Evolutionary conservation across 1,140 invertebrate genomes (phyloP).

Genomic region (Zaprionus inermis): DNA sequence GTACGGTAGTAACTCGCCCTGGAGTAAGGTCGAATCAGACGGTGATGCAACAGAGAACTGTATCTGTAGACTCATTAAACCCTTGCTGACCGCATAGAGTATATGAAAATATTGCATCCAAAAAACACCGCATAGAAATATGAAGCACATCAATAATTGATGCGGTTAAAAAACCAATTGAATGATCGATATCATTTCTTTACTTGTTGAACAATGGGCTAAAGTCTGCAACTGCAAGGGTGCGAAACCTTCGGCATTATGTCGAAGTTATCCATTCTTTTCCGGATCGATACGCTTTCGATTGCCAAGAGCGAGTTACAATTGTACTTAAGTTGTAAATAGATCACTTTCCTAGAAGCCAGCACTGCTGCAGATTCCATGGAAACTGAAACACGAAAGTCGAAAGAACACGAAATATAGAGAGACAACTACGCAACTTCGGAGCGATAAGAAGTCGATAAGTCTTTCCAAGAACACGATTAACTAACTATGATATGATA

Average conservation of each 20-base stretch:
- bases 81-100: no score
- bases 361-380: background rate
- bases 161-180: no score
- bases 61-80: background rate
- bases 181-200: no score
- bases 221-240: no score
- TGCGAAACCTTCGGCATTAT: no score
- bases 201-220: no score
- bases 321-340: conserved; percentile 52
- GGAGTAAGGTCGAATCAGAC: background rate
- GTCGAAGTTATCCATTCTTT: no score
- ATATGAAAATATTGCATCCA: no score
- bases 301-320: conserved; percentile 2
- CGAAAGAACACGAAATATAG: conserved; percentile 12
- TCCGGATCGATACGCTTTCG: no score
- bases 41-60: background rate
- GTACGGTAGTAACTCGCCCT: conserved; percentile 15
- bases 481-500: conserved; percentile 17
- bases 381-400: conserved; percentile 3
- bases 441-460: background rate
- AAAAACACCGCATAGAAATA: no score
- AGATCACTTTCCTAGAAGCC: conserved; percentile 23
- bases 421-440: conserved; percentile 1
- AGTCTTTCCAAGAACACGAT: conserved; percentile 12
- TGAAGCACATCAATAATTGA: no score